These are phyloP conservation scores for Leptinotarsa defecta DNA, from an alignment of 1,140 invertebrate species.

Conservation along the genomic window DNA sequence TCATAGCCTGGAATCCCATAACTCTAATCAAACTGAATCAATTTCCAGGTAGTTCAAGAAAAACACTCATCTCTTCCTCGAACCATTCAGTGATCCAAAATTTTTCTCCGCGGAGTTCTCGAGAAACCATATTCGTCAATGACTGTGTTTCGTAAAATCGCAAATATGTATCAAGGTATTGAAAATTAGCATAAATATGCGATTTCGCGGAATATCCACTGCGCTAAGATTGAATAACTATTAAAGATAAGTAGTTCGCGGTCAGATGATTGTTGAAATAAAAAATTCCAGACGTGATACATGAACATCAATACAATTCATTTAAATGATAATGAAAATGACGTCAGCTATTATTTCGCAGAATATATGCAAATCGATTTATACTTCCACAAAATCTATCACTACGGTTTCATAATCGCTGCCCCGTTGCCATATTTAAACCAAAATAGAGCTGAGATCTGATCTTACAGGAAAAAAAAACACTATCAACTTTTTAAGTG, in stretches of 20 bases:
- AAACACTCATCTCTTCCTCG: neutral
- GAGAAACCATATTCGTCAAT: neutral
- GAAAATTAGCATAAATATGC: constrained; percentile 18
- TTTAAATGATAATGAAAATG: constrained; percentile 14
- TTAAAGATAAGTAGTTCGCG: constrained; percentile 15
- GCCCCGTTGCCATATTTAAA: neutral
- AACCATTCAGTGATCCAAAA: neutral
- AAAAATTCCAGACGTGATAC: constrained; percentile 4
- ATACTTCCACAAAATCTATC: neutral
- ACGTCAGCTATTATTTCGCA: constrained; percentile 5
- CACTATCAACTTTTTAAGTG: no score
- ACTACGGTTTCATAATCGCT: neutral
- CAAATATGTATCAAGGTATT: constrained; percentile 14
- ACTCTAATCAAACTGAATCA: neutral
- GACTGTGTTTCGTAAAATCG: no score
- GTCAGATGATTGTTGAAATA: constrained; percentile 4
- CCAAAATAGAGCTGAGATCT: no score
- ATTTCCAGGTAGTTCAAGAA: neutral
- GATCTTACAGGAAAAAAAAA: no score
- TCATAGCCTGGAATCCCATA: neutral
- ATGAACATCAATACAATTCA: neutral
- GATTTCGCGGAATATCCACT: constrained; percentile 9
- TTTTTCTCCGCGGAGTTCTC: neutral
- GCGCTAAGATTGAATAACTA: neutral
- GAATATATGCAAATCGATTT: neutral